Conservation (phyloP, 2,888 invertebrate genomes). For the Agrotis ipsilon region DNA sequence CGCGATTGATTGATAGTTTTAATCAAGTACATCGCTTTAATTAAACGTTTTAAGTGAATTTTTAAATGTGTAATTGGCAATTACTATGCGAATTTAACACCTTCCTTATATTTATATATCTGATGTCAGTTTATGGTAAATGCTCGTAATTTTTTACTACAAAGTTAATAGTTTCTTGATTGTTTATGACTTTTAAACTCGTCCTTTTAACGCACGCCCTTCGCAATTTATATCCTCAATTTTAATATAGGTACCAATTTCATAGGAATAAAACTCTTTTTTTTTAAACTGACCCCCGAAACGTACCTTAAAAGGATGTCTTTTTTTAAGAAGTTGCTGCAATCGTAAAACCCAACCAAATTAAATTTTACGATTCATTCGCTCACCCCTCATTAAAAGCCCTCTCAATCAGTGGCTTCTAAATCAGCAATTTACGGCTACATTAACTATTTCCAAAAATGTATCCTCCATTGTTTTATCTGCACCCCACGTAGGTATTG, state of each 20-base stretch:
- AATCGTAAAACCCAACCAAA: slow-evolving; percentile 18
- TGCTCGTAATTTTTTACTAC: slow-evolving; percentile 25
- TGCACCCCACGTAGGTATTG: slow-evolving; percentile 43
- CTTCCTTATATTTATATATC: slow-evolving; percentile 26
- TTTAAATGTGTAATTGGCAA: slow-evolving; percentile 53
- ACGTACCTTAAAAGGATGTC: background rate
- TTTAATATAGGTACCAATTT: no score
- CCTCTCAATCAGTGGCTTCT: slow-evolving; percentile 29
- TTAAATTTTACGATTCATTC: slow-evolving; percentile 14
- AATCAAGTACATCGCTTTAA: slow-evolving; percentile 56
- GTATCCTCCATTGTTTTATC: slow-evolving; percentile 49
- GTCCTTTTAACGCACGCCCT: background rate
- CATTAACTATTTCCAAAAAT: slow-evolving; percentile 50
- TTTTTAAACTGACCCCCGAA: background rate
- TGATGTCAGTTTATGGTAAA: slow-evolving; percentile 32
- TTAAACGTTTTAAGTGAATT: slow-evolving; percentile 47
- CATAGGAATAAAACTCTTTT: no score
- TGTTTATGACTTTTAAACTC: slow-evolving; percentile 16
- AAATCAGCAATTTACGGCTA: slow-evolving; percentile 38
- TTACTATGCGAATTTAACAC: slow-evolving; percentile 56
- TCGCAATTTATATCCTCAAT: background rate
- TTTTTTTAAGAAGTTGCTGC: background rate
- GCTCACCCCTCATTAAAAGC: slow-evolving; percentile 27
- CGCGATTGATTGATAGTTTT: slow-evolving; percentile 65
- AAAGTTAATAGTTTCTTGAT: slow-evolving; percentile 27